A percentile compares a stretch with the other conserved stretches of the same genome.
Conservation (phyloP, 92 coral and sea anemone genomes). For the Porites rus region DNA sequence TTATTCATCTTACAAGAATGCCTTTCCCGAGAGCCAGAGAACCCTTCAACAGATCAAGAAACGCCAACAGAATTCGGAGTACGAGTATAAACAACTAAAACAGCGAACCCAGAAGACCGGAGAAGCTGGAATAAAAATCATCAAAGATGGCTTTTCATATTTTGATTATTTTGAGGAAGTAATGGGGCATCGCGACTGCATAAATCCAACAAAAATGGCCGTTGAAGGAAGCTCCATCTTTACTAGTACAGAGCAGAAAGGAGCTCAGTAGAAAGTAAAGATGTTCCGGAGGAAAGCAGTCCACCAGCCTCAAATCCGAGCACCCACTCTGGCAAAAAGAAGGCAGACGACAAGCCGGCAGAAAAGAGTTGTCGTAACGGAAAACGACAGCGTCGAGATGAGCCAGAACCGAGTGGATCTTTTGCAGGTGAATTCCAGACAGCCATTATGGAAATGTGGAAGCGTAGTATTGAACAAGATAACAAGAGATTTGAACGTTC, state of each 20-base stretch:
- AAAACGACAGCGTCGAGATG: background rate
- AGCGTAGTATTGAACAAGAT: constrained; percentile 27
- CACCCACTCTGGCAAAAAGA: constrained; percentile 15
- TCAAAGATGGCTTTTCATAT: constrained; percentile 52
- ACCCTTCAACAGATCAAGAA: too few species aligned
- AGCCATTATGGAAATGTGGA: constrained; percentile 4
- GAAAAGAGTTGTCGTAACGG: background rate
- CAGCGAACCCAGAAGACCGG: constrained; percentile 17
- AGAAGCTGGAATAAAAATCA: constrained; percentile 50
- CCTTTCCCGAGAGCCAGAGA: too few species aligned
- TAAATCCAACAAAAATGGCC: constrained; percentile 49
- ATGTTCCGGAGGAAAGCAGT: background rate
- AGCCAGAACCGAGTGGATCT: constrained; percentile 5
- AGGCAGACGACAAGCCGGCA: constrained; percentile 10
- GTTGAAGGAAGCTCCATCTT: constrained; percentile 53
- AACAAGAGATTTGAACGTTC: constrained; percentile 21
- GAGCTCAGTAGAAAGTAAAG: background rate
- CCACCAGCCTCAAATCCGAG: constrained; percentile 1
- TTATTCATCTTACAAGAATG: constrained; percentile 3
- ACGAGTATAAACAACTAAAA: constrained; percentile 17
- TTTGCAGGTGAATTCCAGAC: too few species aligned
- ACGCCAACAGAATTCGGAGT: constrained; percentile 13
- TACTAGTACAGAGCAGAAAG: background rate
- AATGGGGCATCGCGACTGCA: constrained; percentile 36
- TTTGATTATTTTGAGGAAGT: constrained; percentile 39